These are phyloP conservation scores for Pemphredon lugubris DNA, from an alignment of 2,888 invertebrate genomes.

Conservation along the genomic window DNA sequence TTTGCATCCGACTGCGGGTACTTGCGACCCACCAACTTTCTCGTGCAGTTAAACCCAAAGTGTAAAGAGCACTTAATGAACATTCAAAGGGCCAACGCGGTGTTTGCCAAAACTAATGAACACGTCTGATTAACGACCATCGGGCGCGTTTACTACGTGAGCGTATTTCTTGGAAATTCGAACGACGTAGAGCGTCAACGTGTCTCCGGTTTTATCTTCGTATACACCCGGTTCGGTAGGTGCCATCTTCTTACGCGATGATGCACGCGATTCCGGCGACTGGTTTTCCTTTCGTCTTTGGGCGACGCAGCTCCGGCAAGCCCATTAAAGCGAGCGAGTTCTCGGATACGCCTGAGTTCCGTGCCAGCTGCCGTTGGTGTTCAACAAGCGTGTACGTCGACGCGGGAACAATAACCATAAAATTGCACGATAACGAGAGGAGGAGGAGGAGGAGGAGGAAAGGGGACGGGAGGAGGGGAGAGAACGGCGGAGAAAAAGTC, in stretches of 20 bases:
- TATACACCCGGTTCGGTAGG: background rate
- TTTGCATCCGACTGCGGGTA: no score
- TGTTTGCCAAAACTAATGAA: background rate
- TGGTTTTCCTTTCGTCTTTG: conserved; percentile 24
- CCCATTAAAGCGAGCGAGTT: conserved; percentile 46
- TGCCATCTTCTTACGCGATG: conserved; percentile 17
- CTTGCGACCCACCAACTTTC: no score
- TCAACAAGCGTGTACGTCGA: conserved; percentile 62
- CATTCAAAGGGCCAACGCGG: no score
- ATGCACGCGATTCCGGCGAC: conserved; percentile 29
- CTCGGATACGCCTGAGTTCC: conserved; percentile 43
- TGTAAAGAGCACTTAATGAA: no score
- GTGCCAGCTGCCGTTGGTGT: conserved; percentile 55
- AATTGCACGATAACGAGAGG: conserved; percentile 58
- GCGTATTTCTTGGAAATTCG: background rate
- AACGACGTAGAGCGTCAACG: background rate
- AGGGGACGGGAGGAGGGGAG: background rate
- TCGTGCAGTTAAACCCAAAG: no score
- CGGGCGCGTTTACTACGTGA: background rate
- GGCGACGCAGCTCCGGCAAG: conserved; percentile 12
- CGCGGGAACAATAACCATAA: conserved; percentile 64
- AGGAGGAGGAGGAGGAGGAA: conserved; percentile 9
- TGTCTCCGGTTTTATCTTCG: background rate
- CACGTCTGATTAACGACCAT: background rate
- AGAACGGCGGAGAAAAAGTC: conserved; percentile 9